These are phyloP conservation scores for Rhamnusium bicolor DNA, from an alignment of 2,888 invertebrate genomes.

Conservation along the genomic window DNA sequence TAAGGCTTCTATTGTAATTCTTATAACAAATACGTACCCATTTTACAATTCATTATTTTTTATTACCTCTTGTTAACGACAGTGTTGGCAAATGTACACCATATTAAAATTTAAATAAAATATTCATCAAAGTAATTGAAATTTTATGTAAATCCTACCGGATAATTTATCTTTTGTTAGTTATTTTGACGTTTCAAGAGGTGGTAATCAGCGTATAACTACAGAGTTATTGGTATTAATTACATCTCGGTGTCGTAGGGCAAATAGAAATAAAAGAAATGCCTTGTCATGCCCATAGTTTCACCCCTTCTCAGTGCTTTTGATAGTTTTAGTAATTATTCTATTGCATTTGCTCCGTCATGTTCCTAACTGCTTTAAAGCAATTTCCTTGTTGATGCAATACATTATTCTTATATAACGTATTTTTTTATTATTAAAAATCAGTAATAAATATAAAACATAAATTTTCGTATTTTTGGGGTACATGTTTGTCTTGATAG, in stretches of 20 bases:
- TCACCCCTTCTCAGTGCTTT: conserved; percentile 14
- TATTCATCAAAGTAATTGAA: conserved; percentile 27
- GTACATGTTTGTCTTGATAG: too few species aligned
- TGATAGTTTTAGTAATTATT: conserved; percentile 30
- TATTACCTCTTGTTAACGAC: conserved; percentile 20
- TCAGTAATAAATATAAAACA: too few species aligned
- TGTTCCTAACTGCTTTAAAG: neutral
- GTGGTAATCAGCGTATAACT: conserved; percentile 34
- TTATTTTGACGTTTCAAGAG: conserved; percentile 31
- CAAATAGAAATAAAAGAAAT: neutral
- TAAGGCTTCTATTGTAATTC: neutral
- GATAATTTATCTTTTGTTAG: conserved; percentile 33
- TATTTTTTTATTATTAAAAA: conserved; percentile 12
- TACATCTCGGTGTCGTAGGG: conserved; percentile 29
- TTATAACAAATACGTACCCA: neutral
- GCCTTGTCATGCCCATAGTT: conserved; percentile 28
- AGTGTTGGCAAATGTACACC: neutral
- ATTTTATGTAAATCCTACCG: conserved; percentile 30
- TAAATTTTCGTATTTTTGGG: too few species aligned
- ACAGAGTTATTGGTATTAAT: conserved; percentile 38
- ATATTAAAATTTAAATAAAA: conserved; percentile 30
- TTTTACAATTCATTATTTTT: conserved; percentile 25
- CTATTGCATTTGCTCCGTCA: neutral
- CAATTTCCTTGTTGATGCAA: conserved; percentile 13
- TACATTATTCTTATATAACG: neutral